These are phyloP conservation scores for Lycocerus yunnanus DNA, from an alignment of 2,888 invertebrate genomes.

Conservation along the genomic window DNA sequence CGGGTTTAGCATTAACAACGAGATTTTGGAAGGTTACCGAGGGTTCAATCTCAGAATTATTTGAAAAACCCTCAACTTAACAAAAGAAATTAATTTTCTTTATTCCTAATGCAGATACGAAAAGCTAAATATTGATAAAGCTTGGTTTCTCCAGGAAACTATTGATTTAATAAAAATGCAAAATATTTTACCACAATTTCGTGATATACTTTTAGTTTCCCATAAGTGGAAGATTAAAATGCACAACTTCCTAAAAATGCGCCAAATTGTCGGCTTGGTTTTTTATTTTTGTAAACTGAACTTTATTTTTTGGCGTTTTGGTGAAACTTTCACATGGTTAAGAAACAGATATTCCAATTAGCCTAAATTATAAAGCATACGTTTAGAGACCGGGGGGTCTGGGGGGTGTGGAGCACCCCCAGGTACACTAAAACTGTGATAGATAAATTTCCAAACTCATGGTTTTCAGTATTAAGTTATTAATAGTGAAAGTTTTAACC, in stretches of 20 bases:
- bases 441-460: too few species aligned
- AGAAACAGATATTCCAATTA: too few species aligned
- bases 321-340: too few species aligned
- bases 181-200: neutral
- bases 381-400: too few species aligned
- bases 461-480: too few species aligned
- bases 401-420: too few species aligned
- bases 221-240: neutral
- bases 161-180: neutral
- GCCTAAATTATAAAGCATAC: too few species aligned
- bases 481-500: too few species aligned
- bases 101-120: neutral
- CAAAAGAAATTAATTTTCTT: neutral
- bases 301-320: too few species aligned
- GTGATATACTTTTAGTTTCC: neutral
- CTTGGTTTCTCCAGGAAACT: neutral
- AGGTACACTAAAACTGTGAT: too few species aligned
- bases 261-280: too few species aligned
- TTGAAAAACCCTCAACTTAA: neutral
- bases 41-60: neutral
- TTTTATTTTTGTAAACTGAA: too few species aligned
- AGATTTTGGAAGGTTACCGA: neutral
- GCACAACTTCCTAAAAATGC: neutral
- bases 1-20: neutral
- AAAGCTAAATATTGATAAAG: neutral